phyloP scores from a whole-genome alignment of 1,140 invertebrate species.

The Nasonia giraulti region DNA sequence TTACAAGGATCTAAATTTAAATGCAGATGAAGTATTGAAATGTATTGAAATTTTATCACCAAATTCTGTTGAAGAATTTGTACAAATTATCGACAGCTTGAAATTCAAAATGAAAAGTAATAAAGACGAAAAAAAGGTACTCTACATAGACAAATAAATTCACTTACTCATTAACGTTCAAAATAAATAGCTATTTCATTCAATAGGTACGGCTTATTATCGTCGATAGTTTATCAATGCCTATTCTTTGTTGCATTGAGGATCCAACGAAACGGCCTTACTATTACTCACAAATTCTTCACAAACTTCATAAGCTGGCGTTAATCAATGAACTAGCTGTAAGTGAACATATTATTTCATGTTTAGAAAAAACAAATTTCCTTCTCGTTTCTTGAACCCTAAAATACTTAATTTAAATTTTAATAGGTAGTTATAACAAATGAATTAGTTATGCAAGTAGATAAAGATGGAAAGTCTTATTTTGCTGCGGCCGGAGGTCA shows the following conservation, averaged over 20 bases:
- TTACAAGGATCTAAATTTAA: slow-evolving; percentile 45
- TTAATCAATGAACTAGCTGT: slow-evolving; percentile 56
- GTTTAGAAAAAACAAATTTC: background rate
- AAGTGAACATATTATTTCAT: slow-evolving; percentile 43
- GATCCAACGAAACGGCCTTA: slow-evolving; percentile 58
- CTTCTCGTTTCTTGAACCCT: background rate
- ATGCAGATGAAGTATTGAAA: slow-evolving; percentile 54
- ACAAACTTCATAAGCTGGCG: slow-evolving; percentile 59
- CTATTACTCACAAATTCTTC: slow-evolving; percentile 61
- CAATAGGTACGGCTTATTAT: slow-evolving; percentile 56
- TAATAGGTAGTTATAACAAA: slow-evolving; percentile 62
- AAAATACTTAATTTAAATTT: slow-evolving; percentile 22
- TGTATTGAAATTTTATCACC: slow-evolving; percentile 59
- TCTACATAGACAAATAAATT: slow-evolving; percentile 23
- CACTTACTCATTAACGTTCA: slow-evolving; percentile 16
- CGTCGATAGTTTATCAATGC: slow-evolving; percentile 66
- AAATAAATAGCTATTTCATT: slow-evolving; percentile 35
- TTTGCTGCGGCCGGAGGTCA: slow-evolving; percentile 63
- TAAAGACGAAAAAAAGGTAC: slow-evolving; percentile 40
- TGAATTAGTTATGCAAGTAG: slow-evolving; percentile 62
- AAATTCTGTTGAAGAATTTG: slow-evolving; percentile 58
- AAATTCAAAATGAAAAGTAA: slow-evolving; percentile 46
- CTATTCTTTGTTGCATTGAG: slow-evolving; percentile 57
- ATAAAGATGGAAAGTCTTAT: slow-evolving; percentile 54
- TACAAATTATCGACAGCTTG: slow-evolving; percentile 54